phyloP scores from a whole-genome alignment of 2,888 invertebrate species.

The Athalia cordata region DNA sequence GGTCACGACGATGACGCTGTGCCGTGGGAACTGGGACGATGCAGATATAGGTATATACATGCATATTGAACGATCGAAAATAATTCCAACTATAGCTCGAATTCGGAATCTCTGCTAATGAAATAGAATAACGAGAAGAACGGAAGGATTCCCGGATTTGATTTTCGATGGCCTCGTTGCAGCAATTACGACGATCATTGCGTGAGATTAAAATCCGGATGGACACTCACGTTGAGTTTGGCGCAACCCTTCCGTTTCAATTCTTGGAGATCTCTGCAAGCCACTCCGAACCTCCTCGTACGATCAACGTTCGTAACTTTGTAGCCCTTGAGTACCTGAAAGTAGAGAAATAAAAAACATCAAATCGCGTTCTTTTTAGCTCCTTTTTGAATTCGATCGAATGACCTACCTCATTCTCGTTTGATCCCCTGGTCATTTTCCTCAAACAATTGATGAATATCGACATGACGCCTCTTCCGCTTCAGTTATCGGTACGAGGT shows the following conservation, averaged over 20 bases:
- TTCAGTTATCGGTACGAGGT: background rate
- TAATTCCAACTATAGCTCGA: too few relatives aligned
- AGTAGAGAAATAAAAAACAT: slow-evolving; percentile 40
- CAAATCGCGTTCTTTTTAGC: background rate
- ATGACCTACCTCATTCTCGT: slow-evolving; percentile 55
- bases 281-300: slow-evolving; percentile 82
- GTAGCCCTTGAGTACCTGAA: slow-evolving; percentile 78
- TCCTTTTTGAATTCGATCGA: background rate
- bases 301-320: slow-evolving; percentile 83
- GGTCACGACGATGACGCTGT: background rate
- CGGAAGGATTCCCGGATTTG: too few relatives aligned
- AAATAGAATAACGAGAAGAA: background rate
- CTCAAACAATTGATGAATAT: slow-evolving; percentile 59
- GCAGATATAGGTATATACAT: background rate
- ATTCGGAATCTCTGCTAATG: too few relatives aligned
- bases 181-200: too few relatives aligned
- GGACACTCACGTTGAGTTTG: slow-evolving; percentile 78
- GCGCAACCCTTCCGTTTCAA: slow-evolving; percentile 81
- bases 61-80: background rate
- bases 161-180: too few relatives aligned
- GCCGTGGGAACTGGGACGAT: slow-evolving; percentile 1
- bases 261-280: slow-evolving; percentile 80
- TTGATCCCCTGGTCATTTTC: slow-evolving; percentile 50
- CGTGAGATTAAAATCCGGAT: too few relatives aligned
- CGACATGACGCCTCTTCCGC: slow-evolving; percentile 52